Conservation (phyloP, 2,797 vertebrate species). For the Scleropages formosus region DNA sequence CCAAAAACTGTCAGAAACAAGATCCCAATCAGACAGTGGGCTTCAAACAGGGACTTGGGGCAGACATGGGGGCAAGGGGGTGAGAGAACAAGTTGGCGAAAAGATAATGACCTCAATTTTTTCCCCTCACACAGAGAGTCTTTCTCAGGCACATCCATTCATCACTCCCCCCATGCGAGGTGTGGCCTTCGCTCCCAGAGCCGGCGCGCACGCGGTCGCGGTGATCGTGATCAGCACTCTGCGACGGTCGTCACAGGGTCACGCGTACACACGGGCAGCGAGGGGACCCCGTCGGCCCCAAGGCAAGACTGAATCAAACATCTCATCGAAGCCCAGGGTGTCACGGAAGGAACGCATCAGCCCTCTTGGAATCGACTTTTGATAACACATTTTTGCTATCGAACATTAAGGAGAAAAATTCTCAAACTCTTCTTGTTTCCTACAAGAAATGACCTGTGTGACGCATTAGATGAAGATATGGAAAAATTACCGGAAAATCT, state of each 20-base stretch:
- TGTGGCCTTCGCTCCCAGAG: slow-evolving; percentile 49
- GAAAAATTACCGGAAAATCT: too few species aligned
- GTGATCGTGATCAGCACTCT: slow-evolving; percentile 11
- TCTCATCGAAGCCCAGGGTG: neutral
- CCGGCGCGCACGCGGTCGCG: slow-evolving; percentile 44
- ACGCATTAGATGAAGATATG: too few species aligned
- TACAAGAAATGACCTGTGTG: too few species aligned
- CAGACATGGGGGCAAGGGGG: neutral
- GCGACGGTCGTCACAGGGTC: neutral
- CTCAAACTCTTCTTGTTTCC: too few species aligned
- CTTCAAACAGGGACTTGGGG: neutral
- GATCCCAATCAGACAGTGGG: neutral
- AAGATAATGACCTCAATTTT: slow-evolving; percentile 70
- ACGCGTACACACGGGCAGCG: neutral
- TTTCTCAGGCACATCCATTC: slow-evolving; percentile 55
- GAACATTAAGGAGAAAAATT: too few species aligned
- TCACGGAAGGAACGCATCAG: neutral
- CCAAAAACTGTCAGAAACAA: neutral
- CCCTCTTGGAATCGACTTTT: neutral
- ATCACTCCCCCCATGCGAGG: slow-evolving; percentile 62
- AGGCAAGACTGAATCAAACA: neutral
- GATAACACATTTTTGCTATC: too few species aligned
- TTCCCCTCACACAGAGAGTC: slow-evolving; percentile 59
- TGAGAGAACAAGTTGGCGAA: slow-evolving; percentile 61
- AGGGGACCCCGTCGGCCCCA: neutral